These are phyloP conservation scores for Watersipora subatra DNA, from an alignment of 1,140 invertebrate genomes.

Conservation along the genomic window DNA sequence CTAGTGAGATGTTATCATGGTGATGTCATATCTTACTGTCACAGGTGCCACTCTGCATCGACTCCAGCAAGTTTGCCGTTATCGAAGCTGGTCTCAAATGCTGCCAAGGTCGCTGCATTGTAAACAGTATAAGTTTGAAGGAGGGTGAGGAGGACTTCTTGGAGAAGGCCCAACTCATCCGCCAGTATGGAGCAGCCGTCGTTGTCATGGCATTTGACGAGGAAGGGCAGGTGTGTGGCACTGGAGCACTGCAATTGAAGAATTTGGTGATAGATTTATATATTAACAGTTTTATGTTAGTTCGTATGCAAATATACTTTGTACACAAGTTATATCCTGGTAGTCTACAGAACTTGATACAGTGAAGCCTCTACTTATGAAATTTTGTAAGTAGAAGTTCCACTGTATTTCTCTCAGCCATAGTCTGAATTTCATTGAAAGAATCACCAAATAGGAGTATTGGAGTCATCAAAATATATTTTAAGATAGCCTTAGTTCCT, in stretches of 20 bases:
- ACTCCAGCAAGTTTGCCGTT: conserved; percentile 49
- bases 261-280: neutral
- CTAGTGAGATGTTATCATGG: neutral
- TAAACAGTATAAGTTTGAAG: conserved; percentile 51
- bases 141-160: conserved; percentile 49
- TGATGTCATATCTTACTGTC: too few relatives aligned
- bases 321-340: too few relatives aligned
- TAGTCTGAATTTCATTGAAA: too few relatives aligned
- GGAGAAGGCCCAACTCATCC: conserved; percentile 39
- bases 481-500: too few relatives aligned
- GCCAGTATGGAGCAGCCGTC: conserved; percentile 49
- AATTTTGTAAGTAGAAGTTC: too few relatives aligned
- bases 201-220: conserved; percentile 45
- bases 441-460: too few relatives aligned
- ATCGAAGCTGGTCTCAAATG: conserved; percentile 50
- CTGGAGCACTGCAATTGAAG: neutral
- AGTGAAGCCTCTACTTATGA: too few relatives aligned
- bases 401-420: too few relatives aligned
- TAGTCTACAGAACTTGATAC: too few relatives aligned
- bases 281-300: neutral
- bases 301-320: too few relatives aligned
- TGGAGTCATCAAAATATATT: too few relatives aligned
- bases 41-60: conserved; percentile 48
- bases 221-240: conserved; percentile 44
- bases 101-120: conserved; percentile 50